A percentile compares a stretch with the other conserved stretches of the same genome.
Evolutionary conservation across 2,888 invertebrate species (phyloP).

Genomic region (Rhamnusium bicolor): DNA sequence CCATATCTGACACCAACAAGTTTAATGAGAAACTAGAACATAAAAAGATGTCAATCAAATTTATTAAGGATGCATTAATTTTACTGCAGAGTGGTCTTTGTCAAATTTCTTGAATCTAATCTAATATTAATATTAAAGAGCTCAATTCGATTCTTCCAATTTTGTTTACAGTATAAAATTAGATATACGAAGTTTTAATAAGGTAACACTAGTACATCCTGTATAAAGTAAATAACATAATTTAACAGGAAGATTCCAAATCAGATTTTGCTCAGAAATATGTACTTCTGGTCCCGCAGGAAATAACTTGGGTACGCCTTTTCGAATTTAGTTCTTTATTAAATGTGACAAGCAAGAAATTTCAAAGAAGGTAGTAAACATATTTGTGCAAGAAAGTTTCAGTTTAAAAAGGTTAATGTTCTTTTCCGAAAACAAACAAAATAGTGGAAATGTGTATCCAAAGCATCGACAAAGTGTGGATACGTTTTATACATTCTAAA

Average conservation of each 20-base stretch:
- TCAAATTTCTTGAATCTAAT: no score
- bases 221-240: not conserved
- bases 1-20: no score
- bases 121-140: no score
- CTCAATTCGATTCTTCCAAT: no score
- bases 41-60: no score
- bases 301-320: not conserved
- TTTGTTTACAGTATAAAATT: no score
- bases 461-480: not conserved
- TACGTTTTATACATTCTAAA: not conserved
- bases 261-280: not conserved
- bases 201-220: not conserved
- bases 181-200: not conserved
- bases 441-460: not conserved
- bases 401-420: not conserved
- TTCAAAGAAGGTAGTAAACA: not conserved
- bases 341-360: not conserved
- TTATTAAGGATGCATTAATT: no score
- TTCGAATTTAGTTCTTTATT: not conserved
- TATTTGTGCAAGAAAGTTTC: slow-evolving; percentile 3
- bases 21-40: no score
- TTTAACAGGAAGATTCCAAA: not conserved
- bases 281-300: not conserved
- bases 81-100: no score
- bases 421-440: slow-evolving; percentile 7